A percentile compares a stretch with the other conserved stretches of the same genome.
Conservation (phyloP, 2,797 vertebrate species). For the Pogonophryne albipinna region DNA sequence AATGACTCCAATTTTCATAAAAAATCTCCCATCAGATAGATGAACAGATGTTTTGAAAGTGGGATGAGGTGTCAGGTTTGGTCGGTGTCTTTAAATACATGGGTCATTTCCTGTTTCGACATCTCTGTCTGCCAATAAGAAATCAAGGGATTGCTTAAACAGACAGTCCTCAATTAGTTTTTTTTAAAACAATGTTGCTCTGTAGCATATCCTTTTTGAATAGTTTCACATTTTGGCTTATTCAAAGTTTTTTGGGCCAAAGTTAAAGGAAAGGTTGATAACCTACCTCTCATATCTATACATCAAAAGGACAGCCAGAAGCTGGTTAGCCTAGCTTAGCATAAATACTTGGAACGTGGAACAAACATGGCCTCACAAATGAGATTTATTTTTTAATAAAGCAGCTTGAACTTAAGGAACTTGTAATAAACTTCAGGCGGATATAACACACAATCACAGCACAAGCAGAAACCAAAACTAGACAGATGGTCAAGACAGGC, state of each 20-base stretch:
- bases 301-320: neutral
- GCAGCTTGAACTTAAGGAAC: neutral
- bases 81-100: constrained; percentile 19
- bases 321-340: neutral
- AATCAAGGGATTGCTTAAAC: constrained; percentile 1
- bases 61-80: constrained; percentile 45
- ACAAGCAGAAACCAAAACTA: neutral
- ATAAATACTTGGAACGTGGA: neutral
- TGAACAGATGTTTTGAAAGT: constrained; percentile 56
- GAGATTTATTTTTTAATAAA: neutral
- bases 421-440: neutral
- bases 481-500: constrained; percentile 10
- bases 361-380: neutral
- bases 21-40: constrained; percentile 21
- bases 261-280: neutral
- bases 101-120: neutral
- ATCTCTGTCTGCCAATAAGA: constrained; percentile 15
- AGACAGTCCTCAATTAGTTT: neutral
- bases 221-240: neutral
- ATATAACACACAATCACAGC: neutral
- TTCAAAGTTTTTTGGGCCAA: neutral
- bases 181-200: neutral
- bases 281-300: too few species aligned
- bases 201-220: neutral
- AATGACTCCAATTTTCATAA: constrained; percentile 19